Conservation (phyloP, 2,888 invertebrate genomes). For the Acronicta aceris region DNA sequence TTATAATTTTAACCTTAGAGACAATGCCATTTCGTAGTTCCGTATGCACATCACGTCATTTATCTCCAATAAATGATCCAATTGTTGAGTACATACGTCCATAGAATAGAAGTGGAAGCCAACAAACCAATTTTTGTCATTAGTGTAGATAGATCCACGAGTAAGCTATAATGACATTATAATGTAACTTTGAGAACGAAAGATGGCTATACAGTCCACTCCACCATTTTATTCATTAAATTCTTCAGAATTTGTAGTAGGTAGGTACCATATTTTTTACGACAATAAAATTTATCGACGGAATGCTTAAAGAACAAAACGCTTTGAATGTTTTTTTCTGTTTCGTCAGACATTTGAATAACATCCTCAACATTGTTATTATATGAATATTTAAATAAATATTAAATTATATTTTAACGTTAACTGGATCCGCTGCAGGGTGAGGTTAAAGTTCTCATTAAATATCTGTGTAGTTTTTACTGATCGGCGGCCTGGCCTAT, state of each 20-base stretch:
- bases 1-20: background rate
- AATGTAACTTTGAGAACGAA: constrained; percentile 59
- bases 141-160: constrained; percentile 52
- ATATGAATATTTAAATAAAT: constrained; percentile 35
- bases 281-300: constrained; percentile 14
- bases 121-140: constrained; percentile 59
- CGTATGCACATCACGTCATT: constrained; percentile 18
- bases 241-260: constrained; percentile 20
- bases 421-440: constrained; percentile 40
- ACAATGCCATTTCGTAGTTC: constrained; percentile 4
- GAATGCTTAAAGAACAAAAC: constrained; percentile 31
- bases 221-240: constrained; percentile 20
- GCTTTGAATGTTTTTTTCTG: constrained; percentile 14
- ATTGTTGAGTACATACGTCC: constrained; percentile 9
- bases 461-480: constrained; percentile 68
- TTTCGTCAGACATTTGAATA: constrained; percentile 29
- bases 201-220: constrained; percentile 37
- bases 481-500: constrained; percentile 70
- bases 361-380: constrained; percentile 31
- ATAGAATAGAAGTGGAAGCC: constrained; percentile 21
- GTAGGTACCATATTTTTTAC: constrained; percentile 22
- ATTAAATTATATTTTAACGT: constrained; percentile 43
- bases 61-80: constrained; percentile 11
- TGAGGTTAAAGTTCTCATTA: constrained; percentile 75
- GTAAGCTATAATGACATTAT: constrained; percentile 59